Conservation (phyloP, 1,140 invertebrate species). For the Heliconius melpomene region DNA sequence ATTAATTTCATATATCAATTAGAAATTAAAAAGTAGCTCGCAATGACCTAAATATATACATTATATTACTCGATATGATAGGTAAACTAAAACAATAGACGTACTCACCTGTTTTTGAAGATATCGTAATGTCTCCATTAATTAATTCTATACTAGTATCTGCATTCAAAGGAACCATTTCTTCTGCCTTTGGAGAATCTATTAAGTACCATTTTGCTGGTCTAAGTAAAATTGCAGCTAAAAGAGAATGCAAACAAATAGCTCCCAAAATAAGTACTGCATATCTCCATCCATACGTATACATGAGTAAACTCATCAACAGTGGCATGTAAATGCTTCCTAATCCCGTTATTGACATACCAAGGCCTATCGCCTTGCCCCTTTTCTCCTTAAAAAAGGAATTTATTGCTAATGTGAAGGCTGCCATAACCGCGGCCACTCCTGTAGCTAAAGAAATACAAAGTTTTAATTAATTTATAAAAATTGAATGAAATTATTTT, state of each 20-base stretch:
- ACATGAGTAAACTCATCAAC: constrained; percentile 76
- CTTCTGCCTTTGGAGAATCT: constrained; percentile 57
- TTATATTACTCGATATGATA: background rate
- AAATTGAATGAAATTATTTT: background rate
- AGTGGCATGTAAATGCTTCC: constrained; percentile 79
- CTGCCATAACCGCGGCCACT: constrained; percentile 73
- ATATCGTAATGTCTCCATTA: constrained; percentile 56
- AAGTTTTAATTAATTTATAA: constrained; percentile 10
- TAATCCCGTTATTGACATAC: constrained; percentile 81
- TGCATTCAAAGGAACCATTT: constrained; percentile 61
- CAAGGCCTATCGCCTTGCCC: constrained; percentile 78
- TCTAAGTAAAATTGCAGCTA: constrained; percentile 81
- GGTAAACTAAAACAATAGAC: background rate
- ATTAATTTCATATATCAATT: no score
- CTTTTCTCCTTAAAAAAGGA: constrained; percentile 81
- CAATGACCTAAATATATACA: background rate
- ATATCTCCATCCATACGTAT: constrained; percentile 78
- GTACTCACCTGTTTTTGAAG: constrained; percentile 54
- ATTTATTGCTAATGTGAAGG: constrained; percentile 80
- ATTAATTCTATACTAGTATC: constrained; percentile 50
- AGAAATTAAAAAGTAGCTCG: background rate
- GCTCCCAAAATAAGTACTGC: constrained; percentile 81
- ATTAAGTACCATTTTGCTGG: constrained; percentile 83
- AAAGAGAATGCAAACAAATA: constrained; percentile 81
- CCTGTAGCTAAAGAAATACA: constrained; percentile 71